phyloP scores from a whole-genome alignment of 92 coral and sea anemone genomes.

The Isaurus tuberculatus region DNA sequence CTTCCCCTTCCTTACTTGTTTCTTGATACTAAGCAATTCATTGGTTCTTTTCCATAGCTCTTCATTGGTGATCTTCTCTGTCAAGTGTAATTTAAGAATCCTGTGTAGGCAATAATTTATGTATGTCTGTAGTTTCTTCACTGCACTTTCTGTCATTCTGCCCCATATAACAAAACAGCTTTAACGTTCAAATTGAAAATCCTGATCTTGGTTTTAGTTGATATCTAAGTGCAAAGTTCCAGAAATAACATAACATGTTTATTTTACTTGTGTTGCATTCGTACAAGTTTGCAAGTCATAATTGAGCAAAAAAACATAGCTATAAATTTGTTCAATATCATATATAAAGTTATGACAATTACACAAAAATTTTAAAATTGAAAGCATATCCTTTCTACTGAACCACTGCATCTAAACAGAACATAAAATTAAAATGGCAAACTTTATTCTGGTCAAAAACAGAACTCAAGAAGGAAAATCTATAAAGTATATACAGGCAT shows the following conservation, averaged over 20 bases:
- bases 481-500: background rate
- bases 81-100: no score
- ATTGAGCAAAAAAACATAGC: conserved; percentile 12
- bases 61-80: no score
- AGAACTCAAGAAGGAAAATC: conserved; percentile 1
- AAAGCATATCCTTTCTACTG: conserved; percentile 19
- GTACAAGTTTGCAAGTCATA: conserved; percentile 22
- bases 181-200: no score
- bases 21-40: background rate
- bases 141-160: no score
- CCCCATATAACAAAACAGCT: no score
- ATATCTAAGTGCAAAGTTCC: conserved; percentile 6
- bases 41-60: no score
- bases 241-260: background rate
- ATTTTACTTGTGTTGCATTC: conserved; percentile 15
- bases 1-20: no score
- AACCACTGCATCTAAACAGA: conserved; percentile 1
- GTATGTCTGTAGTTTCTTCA: no score
- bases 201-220: no score
- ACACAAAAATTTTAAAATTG: conserved; percentile 16
- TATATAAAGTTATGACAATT: background rate
- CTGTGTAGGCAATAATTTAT: no score
- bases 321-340: no score
- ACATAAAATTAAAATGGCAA: no score
- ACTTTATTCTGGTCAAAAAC: background rate